Evolutionary conservation across 2,113 vertebrate genomes (phyloP), one percentile per base, ranked within the genome.

Genomic region (Rana temporaria): DNA sequence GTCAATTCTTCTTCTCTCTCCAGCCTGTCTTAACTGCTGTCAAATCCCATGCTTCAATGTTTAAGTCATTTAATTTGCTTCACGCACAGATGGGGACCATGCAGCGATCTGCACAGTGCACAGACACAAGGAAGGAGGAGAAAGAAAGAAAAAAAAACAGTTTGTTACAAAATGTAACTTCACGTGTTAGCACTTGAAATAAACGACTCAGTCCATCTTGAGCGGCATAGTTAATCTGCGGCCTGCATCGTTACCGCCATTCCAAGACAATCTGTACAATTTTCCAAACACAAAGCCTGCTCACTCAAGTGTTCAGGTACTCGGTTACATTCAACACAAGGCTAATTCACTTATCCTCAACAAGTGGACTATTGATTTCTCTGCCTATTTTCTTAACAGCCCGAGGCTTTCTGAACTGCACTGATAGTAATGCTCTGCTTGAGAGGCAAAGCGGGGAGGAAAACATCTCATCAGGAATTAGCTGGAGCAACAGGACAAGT

Each of bases 321-420:
- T 91, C 86, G 1, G 93, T 93, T 92, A 90, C 91, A 92, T 91
- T 89, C 89, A 89, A 89, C 90, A 90, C 91, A 90, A 90, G 71
- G 89, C 89, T 91, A 89, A 93, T 92, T 93, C 91, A 91, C 91
- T 94, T 88, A 91, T 88, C 90, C 87, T 90, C 93, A 94, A 94
- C 93, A 93, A 94, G 92, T 92, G 88, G 90, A 86, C 90, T 92
- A 95, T 93, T 92, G 92, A 94, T 94, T 93, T 93, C 72, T 66
- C n/a, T 79, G 88, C 88, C 88, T 88, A 91, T 92, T 93, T 91
- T 90, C 91, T 89, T 91, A 89, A 86, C 91, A 90, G 92, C 89
- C 1, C 6, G 32, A 86, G 91, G 90, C 89, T 89, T 92, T 93
- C 87, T 91, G 87, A 90, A 89, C 59, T 85, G 88, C 89, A 91